phyloP scores from a whole-genome alignment of 2,113 vertebrate genomes.

The Taurulus bubalis region DNA sequence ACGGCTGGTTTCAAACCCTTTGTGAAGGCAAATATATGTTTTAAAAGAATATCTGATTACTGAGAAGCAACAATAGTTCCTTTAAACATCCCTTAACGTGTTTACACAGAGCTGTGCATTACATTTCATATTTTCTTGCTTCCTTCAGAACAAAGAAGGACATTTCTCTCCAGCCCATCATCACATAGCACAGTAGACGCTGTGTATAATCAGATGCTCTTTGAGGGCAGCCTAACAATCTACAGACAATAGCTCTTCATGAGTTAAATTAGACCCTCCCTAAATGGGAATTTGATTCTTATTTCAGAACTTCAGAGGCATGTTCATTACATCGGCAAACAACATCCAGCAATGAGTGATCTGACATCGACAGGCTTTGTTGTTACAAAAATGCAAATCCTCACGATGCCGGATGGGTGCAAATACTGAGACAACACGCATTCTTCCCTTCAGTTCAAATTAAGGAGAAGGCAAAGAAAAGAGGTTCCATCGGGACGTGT shows the following conservation, averaged over 20 bases:
- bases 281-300: constrained; percentile 74
- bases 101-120: not conserved
- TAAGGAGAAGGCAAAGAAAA: constrained; percentile 73
- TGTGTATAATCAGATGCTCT: constrained; percentile 29
- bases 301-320: constrained; percentile 78
- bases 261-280: constrained; percentile 76
- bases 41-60: not conserved
- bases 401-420: constrained; percentile 59
- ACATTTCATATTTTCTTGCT: not conserved
- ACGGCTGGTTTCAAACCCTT: not conserved
- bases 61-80: not conserved
- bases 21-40: constrained; percentile 3
- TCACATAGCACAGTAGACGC: constrained; percentile 32
- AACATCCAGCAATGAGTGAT: constrained; percentile 76
- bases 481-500: constrained; percentile 75
- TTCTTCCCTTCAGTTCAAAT: constrained; percentile 77
- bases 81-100: not conserved
- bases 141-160: constrained; percentile 9
- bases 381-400: constrained; percentile 84
- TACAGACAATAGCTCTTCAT: constrained; percentile 38
- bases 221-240: constrained; percentile 51
- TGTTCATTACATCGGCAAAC: constrained; percentile 77
- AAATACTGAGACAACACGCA: constrained; percentile 68
- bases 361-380: constrained; percentile 82
- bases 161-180: not conserved